These are phyloP conservation scores for Lasioglossum baleicum DNA, from an alignment of 1,140 invertebrate genomes.

Conservation along the genomic window DNA sequence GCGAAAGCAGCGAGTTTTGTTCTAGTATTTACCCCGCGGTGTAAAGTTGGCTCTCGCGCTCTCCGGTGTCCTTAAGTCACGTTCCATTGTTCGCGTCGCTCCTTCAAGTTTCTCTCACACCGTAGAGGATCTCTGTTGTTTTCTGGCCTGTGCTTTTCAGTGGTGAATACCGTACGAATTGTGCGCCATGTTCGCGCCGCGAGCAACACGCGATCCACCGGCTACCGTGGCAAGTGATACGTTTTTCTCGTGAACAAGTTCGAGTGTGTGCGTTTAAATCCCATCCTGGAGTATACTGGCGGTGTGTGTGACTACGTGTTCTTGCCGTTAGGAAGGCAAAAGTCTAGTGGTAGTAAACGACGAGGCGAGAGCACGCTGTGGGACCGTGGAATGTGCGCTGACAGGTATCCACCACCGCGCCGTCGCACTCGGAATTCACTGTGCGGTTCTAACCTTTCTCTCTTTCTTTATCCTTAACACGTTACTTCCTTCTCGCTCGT, in stretches of 20 bases:
- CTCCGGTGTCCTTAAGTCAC: constrained; percentile 46
- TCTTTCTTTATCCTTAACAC: constrained; percentile 33
- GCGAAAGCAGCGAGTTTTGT: constrained; percentile 68
- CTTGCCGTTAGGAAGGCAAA: constrained; percentile 11
- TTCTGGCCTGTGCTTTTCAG: not conserved
- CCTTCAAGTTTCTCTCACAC: not conserved
- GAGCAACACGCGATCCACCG: constrained; percentile 47
- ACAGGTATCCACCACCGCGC: constrained; percentile 70
- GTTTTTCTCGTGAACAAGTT: constrained; percentile 20
- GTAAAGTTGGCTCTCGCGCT: constrained; percentile 61
- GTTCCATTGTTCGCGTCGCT: constrained; percentile 46
- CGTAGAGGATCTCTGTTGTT: not conserved
- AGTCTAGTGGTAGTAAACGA: constrained; percentile 17
- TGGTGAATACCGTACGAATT: constrained; percentile 20
- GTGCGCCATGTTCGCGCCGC: constrained; percentile 59
- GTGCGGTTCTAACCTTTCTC: constrained; percentile 46
- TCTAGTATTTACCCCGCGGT: constrained; percentile 70
- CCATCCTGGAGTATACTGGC: not conserved
- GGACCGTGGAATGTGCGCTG: constrained; percentile 73
- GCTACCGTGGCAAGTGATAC: constrained; percentile 36
- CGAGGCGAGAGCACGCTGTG: constrained; percentile 49
- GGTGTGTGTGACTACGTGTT: constrained; percentile 9
- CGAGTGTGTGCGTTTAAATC: constrained; percentile 45
- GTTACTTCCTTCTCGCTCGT: constrained; percentile 36
- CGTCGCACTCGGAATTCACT: constrained; percentile 67